Evolutionary conservation across 2,797 vertebrate species (phyloP).

Genomic region (Anguilla megastoma): DNA sequence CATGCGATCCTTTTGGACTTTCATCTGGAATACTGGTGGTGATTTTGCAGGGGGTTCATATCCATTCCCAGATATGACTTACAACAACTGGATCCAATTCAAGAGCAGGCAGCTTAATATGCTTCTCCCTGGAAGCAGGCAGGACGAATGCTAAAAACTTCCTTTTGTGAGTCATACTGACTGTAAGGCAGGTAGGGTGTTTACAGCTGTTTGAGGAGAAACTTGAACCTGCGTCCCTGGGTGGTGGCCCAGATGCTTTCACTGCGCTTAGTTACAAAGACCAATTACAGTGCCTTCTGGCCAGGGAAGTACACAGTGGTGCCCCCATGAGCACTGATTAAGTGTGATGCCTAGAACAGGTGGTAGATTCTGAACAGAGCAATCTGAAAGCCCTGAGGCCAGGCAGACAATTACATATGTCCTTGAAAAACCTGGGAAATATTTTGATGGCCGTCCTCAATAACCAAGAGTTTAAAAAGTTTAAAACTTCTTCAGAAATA

Average conservation of each 20-base stretch:
- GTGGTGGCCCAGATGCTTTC: constrained; percentile 22
- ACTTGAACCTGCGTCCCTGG: constrained; percentile 13
- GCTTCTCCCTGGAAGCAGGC: constrained; percentile 9
- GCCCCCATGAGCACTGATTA: not conserved
- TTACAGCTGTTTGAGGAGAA: constrained; percentile 15
- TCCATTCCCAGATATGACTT: constrained; percentile 26
- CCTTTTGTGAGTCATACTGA: constrained; percentile 26
- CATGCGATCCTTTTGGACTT: not conserved
- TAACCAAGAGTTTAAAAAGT: not conserved
- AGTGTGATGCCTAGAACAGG: constrained; percentile 8
- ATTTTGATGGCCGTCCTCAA: not conserved
- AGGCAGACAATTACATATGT: not conserved
- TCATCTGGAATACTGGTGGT: constrained; percentile 10
- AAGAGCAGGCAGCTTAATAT: constrained; percentile 23
- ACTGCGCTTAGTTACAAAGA: constrained; percentile 7
- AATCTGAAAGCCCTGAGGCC: not conserved
- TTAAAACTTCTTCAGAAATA: not conserved
- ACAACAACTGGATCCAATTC: constrained; percentile 26
- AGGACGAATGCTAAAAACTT: not conserved
- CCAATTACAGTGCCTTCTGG: constrained; percentile 11
- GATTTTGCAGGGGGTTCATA: constrained; percentile 3
- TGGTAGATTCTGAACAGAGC: not conserved
- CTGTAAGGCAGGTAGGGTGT: constrained; percentile 7
- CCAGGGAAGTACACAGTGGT: not conserved
- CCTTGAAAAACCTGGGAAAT: not conserved